Percentiles rank a stretch among this genome's conserved stretches.
phyloP scores from a whole-genome alignment of 2,113 vertebrate genomes.

The Siniperca chuatsi region DNA sequence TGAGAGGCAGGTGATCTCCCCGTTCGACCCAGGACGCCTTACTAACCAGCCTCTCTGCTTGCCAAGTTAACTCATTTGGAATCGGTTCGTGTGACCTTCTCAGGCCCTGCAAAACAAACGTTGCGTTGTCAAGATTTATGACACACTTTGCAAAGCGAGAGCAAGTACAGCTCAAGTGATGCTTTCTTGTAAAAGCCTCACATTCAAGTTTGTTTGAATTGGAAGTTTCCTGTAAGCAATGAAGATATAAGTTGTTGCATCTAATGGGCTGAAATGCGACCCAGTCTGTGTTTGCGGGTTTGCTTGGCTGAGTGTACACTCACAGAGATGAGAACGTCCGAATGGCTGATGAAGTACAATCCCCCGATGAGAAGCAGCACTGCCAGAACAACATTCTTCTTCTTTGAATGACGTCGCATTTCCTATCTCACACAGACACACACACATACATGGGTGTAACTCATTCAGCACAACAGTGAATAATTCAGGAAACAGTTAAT shows the following conservation, averaged over 20 bases:
- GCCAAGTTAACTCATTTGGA: conserved; percentile 16
- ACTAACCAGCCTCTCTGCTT: conserved; percentile 6
- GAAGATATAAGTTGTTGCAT: too few species aligned
- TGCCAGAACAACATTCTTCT: conserved; percentile 45
- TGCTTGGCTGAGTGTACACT: conserved; percentile 35
- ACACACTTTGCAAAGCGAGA: background rate
- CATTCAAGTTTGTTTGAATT: background rate
- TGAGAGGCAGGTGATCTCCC: conserved; percentile 64
- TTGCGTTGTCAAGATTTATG: background rate
- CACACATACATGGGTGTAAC: conserved; percentile 24
- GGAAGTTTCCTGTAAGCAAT: background rate
- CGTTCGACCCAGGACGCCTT: conserved; percentile 67
- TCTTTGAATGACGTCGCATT: conserved; percentile 67
- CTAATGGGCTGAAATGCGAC: background rate
- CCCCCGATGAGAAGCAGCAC: conserved; percentile 42
- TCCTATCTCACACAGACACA: conserved; percentile 27
- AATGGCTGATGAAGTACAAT: conserved; percentile 49
- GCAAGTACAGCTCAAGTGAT: background rate
- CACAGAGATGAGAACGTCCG: conserved; percentile 30
- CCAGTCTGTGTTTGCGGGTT: background rate
- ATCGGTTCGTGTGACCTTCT: background rate
- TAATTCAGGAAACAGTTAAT: conserved; percentile 40
- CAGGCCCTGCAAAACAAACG: conserved; percentile 31
- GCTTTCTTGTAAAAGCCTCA: background rate
- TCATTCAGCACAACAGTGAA: conserved; percentile 39